Percentiles rank a stretch among this genome's conserved stretches.
These are phyloP conservation scores for Lota lota DNA, from an alignment of 2,113 vertebrate species.

Conservation along the genomic window DNA sequence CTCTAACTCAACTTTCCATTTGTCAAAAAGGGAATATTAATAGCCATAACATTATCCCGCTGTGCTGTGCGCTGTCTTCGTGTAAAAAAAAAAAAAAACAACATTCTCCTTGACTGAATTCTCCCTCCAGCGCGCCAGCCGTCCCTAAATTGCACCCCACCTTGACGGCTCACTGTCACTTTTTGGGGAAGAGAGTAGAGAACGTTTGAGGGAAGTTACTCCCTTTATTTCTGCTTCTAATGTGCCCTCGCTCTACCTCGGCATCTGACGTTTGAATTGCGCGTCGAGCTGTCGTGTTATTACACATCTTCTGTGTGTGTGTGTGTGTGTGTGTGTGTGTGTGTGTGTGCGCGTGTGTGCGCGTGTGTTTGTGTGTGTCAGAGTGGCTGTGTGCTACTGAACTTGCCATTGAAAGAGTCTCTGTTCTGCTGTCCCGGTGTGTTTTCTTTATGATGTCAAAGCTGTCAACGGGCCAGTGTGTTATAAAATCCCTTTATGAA, in stretches of 20 bases:
- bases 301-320: background rate
- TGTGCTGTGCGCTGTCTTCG: constrained; percentile 52
- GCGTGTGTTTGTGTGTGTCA: background rate
- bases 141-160: constrained; percentile 46
- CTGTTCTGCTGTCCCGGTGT: no score
- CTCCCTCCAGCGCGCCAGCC: no score
- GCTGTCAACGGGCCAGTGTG: no score
- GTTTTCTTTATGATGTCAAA: no score
- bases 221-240: constrained; percentile 20
- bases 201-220: constrained; percentile 36
- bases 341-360: background rate
- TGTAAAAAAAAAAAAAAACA: constrained; percentile 62
- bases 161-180: constrained; percentile 37
- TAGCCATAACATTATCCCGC: constrained; percentile 61
- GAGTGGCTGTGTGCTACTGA: background rate
- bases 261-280: background rate
- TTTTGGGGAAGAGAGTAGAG: constrained; percentile 33
- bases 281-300: background rate
- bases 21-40: constrained; percentile 65
- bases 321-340: background rate
- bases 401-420: no score
- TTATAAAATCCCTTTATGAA: no score
- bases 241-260: background rate
- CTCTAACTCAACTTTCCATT: constrained; percentile 58
- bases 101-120: constrained; percentile 31